These are phyloP conservation scores for Sebastes oblongus DNA, from an alignment of 2,797 vertebrate genomes.

Conservation along the genomic window DNA sequence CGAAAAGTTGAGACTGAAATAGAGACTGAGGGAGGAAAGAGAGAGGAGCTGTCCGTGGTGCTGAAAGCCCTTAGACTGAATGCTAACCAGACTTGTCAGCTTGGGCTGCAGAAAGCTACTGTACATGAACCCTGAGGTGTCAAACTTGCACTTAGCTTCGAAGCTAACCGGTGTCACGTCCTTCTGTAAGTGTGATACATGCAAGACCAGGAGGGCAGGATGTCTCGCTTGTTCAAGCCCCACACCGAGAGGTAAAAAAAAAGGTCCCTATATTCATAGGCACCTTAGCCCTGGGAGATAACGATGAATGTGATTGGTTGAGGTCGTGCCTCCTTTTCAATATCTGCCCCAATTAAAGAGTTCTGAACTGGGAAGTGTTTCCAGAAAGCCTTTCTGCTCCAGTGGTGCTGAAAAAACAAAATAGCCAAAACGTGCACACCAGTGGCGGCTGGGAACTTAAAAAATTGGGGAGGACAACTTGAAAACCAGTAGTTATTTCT, in stretches of 20 bases:
- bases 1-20: conserved; percentile 24
- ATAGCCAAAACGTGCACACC: neutral
- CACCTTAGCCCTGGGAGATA: neutral
- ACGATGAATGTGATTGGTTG: neutral
- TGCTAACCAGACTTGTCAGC: conserved; percentile 54
- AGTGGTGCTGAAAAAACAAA: neutral
- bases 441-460: too few relatives aligned
- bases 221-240: neutral
- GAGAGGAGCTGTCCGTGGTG: conserved; percentile 64
- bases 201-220: neutral
- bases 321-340: neutral
- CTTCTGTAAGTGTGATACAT: neutral
- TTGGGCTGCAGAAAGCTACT: conserved; percentile 15
- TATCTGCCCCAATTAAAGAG: conserved; percentile 20
- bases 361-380: conserved; percentile 6
- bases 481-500: too few relatives aligned
- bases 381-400: conserved; percentile 6
- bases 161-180: neutral
- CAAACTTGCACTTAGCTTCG: conserved; percentile 9
- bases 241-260: neutral
- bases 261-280: neutral
- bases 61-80: conserved; percentile 51
- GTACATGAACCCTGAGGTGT: conserved; percentile 19
- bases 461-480: too few relatives aligned
- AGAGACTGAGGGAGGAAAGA: neutral